These are phyloP conservation scores for Brachyhypopomus occidentalis DNA, from an alignment of 2,113 vertebrate genomes.

Conservation along the genomic window DNA sequence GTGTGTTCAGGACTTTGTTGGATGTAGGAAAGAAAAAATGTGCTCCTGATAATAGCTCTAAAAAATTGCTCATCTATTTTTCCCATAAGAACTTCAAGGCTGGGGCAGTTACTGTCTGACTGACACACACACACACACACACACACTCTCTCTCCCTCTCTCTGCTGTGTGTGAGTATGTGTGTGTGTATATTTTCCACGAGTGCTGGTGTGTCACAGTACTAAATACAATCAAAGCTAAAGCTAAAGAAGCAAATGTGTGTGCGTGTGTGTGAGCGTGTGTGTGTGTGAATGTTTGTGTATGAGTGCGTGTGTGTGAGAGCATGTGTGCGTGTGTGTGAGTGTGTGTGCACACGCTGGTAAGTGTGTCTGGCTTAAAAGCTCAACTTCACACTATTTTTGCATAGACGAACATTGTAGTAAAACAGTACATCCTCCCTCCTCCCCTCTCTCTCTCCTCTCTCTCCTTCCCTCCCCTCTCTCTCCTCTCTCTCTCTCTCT, in stretches of 20 bases:
- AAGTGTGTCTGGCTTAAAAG: constrained; percentile 24
- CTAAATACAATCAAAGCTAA: constrained; percentile 2
- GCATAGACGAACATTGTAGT: background rate
- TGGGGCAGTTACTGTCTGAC: too few species aligned
- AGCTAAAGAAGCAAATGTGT: constrained; percentile 14
- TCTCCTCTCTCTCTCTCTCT: too few species aligned
- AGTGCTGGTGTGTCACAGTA: background rate
- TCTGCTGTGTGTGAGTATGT: background rate
- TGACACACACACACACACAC: too few species aligned
- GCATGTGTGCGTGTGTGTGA: constrained; percentile 6
- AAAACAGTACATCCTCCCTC: too few species aligned
- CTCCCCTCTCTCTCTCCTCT: background rate
- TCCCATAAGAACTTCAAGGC: too few species aligned
- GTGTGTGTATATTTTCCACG: background rate
- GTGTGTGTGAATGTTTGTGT: background rate
- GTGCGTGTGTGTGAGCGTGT: constrained; percentile 5
- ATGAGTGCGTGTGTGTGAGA: constrained; percentile 11
- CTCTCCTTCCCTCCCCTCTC: too few species aligned
- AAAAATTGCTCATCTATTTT: too few species aligned
- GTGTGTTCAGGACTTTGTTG: background rate
- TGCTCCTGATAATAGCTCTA: background rate
- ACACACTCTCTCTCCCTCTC: too few species aligned
- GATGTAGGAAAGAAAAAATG: background rate
- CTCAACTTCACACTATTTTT: constrained; percentile 21
- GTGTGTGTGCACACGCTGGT: background rate